phyloP scores from a whole-genome alignment of 1,140 invertebrate genomes.

The Penaeus chinensis region DNA sequence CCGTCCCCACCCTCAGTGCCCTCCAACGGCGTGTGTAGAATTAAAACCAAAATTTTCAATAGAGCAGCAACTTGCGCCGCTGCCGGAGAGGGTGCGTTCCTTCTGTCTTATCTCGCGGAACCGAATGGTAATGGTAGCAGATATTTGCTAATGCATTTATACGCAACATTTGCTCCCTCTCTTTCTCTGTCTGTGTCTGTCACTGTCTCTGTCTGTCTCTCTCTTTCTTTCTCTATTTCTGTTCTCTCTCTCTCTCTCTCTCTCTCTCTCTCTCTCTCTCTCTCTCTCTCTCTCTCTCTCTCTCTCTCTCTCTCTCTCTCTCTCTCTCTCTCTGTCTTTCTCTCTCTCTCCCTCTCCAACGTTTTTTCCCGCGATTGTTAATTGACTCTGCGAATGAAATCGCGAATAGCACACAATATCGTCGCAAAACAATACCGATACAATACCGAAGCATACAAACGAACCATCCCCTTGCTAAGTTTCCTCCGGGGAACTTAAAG shows the following conservation, averaged over 20 bases:
- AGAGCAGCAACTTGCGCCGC: too few relatives aligned
- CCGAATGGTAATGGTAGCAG: too few relatives aligned
- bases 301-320: constrained; percentile 25
- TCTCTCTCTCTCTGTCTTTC: background rate
- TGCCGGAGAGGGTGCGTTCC: too few relatives aligned
- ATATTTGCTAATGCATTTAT: too few relatives aligned
- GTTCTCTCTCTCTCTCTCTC: background rate
- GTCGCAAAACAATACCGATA: background rate
- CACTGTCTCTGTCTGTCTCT: constrained; percentile 1
- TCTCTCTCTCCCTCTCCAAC: background rate
- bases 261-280: background rate
- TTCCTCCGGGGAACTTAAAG: constrained; percentile 14
- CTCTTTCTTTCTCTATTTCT: background rate
- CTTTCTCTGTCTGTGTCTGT: background rate
- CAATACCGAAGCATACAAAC: background rate
- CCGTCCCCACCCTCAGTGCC: too few relatives aligned
- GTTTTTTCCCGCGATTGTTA: too few relatives aligned
- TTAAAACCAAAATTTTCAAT: too few relatives aligned
- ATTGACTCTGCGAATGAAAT: too few relatives aligned
- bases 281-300: constrained; percentile 4
- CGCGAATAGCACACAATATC: too few relatives aligned
- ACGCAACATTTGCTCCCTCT: too few relatives aligned
- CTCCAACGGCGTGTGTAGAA: too few relatives aligned
- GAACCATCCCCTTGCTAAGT: background rate
- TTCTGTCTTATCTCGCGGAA: too few relatives aligned